Conservation (phyloP, 2,888 invertebrate species). For the Ephialtes manifestator region DNA sequence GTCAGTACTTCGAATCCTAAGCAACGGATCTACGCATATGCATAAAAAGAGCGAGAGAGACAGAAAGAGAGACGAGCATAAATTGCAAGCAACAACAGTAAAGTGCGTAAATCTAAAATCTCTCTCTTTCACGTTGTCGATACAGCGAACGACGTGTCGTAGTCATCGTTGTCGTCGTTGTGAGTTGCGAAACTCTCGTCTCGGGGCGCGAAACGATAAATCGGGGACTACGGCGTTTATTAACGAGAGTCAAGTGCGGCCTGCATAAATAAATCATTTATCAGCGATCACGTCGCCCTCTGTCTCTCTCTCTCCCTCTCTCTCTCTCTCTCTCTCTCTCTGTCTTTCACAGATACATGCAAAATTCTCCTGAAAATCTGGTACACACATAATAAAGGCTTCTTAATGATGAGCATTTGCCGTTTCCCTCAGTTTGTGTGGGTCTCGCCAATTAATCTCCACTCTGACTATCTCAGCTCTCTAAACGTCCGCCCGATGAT, state of each 20-base stretch:
- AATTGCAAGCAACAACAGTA: constrained; percentile 49
- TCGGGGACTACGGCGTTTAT: constrained; percentile 70
- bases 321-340: constrained; percentile 53
- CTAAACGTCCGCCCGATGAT: constrained; percentile 31
- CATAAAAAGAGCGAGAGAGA: not conserved
- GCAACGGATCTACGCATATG: not conserved
- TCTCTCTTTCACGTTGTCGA: constrained; percentile 36
- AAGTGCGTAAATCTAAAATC: constrained; percentile 59
- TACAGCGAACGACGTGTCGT: constrained; percentile 34
- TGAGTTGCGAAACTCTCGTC: constrained; percentile 54
- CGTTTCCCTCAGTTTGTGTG: constrained; percentile 29
- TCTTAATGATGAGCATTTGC: not conserved
- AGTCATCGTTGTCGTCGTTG: constrained; percentile 34
- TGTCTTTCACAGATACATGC: not conserved
- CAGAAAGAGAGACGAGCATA: constrained; percentile 16
- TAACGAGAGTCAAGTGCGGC: constrained; percentile 77
- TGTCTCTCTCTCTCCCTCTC: constrained; percentile 53
- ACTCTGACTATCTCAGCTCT: constrained; percentile 15
- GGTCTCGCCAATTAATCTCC: constrained; percentile 44
- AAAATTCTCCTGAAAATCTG: not conserved
- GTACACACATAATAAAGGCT: not conserved
- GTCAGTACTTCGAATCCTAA: constrained; percentile 39
- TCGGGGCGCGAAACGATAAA: constrained; percentile 70
- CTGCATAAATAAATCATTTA: constrained; percentile 79
- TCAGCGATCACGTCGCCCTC: constrained; percentile 72